Evolutionary conservation across 2,888 invertebrate species (phyloP), one percentile per base, ranked within the genome.

Genomic region (Zygothrica quintamaculata): DNA sequence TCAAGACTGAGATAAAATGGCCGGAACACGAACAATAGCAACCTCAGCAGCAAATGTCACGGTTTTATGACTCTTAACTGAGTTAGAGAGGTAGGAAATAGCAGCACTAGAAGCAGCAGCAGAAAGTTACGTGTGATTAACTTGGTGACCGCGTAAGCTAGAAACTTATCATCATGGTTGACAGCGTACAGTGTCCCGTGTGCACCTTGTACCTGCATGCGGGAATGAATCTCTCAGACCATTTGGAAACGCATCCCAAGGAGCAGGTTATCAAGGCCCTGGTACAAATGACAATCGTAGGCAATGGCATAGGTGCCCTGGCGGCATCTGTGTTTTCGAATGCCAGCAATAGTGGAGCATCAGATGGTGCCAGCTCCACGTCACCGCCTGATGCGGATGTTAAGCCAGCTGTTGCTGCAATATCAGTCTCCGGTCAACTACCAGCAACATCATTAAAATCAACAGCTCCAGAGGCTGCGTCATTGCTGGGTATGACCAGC

Each of bases 221-320:
- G 91, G 96, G 96, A 57, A 96, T 96, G 92, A 94, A 95, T 61
- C 92, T 96, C 77, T 95, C 95, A 89, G 93, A 93, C 71, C 96
- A 96, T 90, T 92, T 97, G 90, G 94, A 95, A 88, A 96, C 96
- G 18, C 96, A 96, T 92, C 96, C 96, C 36, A 96, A 96, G 90
- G 96, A 96, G 82, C 96, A 96, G 91, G 96, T 97, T 47, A 96
- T 96, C 78, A 95, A 94, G 89, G 96, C 96, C 16, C 92, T 97
- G 68, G 90, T 94, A 52, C 89, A 90, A 69, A 82, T 90, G 88
- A 89, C 89, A 33, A 87, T 89, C 51, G 71, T 75, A 9, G 85
- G 85, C 8, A 69, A 59, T 60, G 55, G 69, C 39, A 44, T 70
- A 40, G 73, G 67, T 39, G 73, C 74, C 3, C 65, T 87, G 43